These are phyloP conservation scores for Pristis pectinata DNA, from an alignment of 2,797 vertebrate genomes.

Conservation along the genomic window DNA sequence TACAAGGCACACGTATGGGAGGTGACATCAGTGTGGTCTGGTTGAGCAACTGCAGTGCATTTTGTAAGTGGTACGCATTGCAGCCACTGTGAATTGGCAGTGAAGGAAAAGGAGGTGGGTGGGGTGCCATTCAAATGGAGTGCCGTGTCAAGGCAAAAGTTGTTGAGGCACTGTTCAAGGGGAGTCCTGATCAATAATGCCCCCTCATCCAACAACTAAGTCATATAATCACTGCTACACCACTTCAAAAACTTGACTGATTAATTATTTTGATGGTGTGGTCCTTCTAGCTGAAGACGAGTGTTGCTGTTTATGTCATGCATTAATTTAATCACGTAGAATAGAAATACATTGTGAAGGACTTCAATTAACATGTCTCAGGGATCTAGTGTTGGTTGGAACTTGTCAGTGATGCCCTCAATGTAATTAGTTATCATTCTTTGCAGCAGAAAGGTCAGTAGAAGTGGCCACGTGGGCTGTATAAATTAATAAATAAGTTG, in stretches of 20 bases:
- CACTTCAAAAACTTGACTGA: too few species aligned
- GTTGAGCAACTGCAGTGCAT: too few species aligned
- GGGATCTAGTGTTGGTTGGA: neutral
- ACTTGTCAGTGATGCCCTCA: neutral
- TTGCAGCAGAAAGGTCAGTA: neutral
- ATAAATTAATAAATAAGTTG: neutral
- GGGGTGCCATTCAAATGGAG: too few species aligned
- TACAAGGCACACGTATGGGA: too few species aligned
- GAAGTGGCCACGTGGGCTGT: neutral
- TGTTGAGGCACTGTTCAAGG: neutral
- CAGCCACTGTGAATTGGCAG: too few species aligned
- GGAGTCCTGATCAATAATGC: neutral
- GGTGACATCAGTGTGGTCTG: too few species aligned
- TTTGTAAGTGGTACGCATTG: too few species aligned
- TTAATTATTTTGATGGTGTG: neutral
- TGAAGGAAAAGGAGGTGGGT: too few species aligned
- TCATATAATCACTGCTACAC: neutral
- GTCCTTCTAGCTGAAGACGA: neutral
- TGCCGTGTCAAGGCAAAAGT: neutral
- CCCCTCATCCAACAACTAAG: neutral
- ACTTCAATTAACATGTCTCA: constrained; percentile 25
- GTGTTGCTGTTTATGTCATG: neutral
- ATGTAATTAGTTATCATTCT: constrained; percentile 9
- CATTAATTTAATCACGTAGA: neutral
- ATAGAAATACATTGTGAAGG: neutral